phyloP scores from a whole-genome alignment of 2,113 vertebrate genomes.

The Scomber japonicus region DNA sequence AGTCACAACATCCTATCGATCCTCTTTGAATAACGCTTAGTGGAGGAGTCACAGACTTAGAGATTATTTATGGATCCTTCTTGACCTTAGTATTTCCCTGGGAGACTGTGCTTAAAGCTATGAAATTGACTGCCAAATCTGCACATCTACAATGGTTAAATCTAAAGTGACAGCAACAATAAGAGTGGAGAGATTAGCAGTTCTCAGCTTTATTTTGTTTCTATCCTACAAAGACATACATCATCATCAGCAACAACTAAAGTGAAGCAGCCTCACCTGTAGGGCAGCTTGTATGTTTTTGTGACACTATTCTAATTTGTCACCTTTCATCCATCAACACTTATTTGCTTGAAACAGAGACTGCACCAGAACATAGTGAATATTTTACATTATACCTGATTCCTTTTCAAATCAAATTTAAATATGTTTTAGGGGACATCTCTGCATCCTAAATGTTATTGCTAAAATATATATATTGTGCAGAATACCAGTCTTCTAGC shows the following conservation, averaged over 20 bases:
- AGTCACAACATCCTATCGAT: conserved; percentile 81
- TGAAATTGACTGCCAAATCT: conserved; percentile 76
- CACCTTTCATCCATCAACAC: conserved; percentile 56
- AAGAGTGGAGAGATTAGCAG: conserved; percentile 68
- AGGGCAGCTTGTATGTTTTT: conserved; percentile 10
- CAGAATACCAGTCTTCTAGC: background rate
- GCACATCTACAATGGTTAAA: conserved; percentile 68
- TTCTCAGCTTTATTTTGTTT: conserved; percentile 49
- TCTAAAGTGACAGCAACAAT: conserved; percentile 72
- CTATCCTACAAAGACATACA: conserved; percentile 55
- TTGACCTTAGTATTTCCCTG: conserved; percentile 76
- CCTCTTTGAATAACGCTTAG: conserved; percentile 80
- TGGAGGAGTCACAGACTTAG: conserved; percentile 72
- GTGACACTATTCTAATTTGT: conserved; percentile 49
- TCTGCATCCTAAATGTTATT: conserved; percentile 2
- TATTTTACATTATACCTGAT: background rate
- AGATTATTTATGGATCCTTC: conserved; percentile 81
- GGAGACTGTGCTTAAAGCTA: conserved; percentile 76
- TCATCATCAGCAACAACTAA: conserved; percentile 56
- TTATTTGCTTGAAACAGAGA: conserved; percentile 43
- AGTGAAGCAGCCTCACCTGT: conserved; percentile 51
- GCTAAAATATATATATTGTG: conserved; percentile 7
- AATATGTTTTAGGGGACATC: background rate
- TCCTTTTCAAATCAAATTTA: conserved; percentile 23
- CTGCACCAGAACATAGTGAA: conserved; percentile 15